A percentile compares a stretch with the other conserved stretches of the same genome.
phyloP scores from a whole-genome alignment of 2,888 invertebrate genomes.

The Nomada flava region DNA sequence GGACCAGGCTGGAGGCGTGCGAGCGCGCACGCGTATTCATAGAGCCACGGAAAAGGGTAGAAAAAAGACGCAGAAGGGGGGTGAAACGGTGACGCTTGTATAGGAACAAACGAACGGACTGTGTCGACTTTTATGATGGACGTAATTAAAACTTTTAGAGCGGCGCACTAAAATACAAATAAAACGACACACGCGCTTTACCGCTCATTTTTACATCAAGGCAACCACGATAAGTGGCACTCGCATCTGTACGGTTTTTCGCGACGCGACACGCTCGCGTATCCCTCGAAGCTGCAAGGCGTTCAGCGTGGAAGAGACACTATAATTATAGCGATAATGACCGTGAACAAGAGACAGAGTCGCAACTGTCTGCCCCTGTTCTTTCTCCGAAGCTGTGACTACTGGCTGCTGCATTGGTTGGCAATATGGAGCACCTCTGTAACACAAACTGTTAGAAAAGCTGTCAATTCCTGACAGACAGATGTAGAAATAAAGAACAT shows the following conservation, averaged over 20 bases:
- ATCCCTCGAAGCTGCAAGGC: conserved; percentile 66
- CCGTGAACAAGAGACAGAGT: conserved; percentile 64
- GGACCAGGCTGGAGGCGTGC: conserved; percentile 52
- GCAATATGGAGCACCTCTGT: not conserved
- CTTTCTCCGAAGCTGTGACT: conserved; percentile 21
- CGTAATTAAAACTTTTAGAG: conserved; percentile 76
- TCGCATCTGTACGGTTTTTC: conserved; percentile 55
- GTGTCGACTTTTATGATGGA: conserved; percentile 74
- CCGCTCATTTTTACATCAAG: conserved; percentile 46
- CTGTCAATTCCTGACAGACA: not conserved
- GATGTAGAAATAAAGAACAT: no score
- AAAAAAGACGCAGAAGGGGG: conserved; percentile 31
- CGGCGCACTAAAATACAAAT: conserved; percentile 70
- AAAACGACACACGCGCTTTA: conserved; percentile 63
- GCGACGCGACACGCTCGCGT: conserved; percentile 43
- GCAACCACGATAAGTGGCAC: conserved; percentile 57
- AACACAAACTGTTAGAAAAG: not conserved
- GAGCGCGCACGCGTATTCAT: not conserved
- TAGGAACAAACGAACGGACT: conserved; percentile 70
- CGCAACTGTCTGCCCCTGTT: conserved; percentile 54
- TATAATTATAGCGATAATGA: conserved; percentile 71
- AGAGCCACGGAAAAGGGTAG: conserved; percentile 20
- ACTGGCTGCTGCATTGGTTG: not conserved
- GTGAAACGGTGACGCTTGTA: conserved; percentile 52
- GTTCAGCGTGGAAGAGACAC: conserved; percentile 66